Evolutionary conservation across 1,140 invertebrate genomes (phyloP), one percentile per base, ranked within the genome.

Genomic region (Papilio helenus): DNA sequence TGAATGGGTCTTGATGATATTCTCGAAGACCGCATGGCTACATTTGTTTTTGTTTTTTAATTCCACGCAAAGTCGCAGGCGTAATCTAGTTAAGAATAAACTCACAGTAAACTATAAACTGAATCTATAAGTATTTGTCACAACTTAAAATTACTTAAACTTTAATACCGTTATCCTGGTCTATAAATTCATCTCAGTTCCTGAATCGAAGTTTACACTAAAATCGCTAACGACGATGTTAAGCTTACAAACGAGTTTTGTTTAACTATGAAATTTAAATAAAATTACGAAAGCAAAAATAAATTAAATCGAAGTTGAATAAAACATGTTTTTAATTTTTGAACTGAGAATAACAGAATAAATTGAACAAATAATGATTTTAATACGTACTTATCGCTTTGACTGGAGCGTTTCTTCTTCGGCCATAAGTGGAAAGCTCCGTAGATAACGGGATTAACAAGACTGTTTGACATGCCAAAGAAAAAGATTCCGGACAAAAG

Each of bases 401-500:
- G 91, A 84, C 95, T 87, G 82, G 92, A 92, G 72, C 89, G 85
- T 87, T 95, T 92, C 83, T 92, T 93, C 81, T 92, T 93, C 5
- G 95, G 94, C 94, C 96, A 97, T 55, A 97, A 92, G 89, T 98
- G 97, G 92, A 98, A 98, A 12, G 97, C 97, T 71, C 98, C 98
- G 82, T 98, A 98, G 84, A 98, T 98, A 18, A 98, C 92, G 2
- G 98, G 98, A 95, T 98, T 98, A 65, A 98, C 96, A 83, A 98
- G 95, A 88, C 97, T 97, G 94, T 98, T 98, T 71, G 97, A 97
- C 96, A 98, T 97, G 1, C 98, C 98, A 87, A 98, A 98, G 92
- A 98, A 98, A 88, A 97, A 97, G 81, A 97, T 97, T 80, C 95
- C 96, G n/a, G 94, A 96, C 72, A 96, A 95, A 23, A 97, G 88